Conservation (phyloP, 64 coral and sea anemone species). For the Platygyra sinensis region DNA sequence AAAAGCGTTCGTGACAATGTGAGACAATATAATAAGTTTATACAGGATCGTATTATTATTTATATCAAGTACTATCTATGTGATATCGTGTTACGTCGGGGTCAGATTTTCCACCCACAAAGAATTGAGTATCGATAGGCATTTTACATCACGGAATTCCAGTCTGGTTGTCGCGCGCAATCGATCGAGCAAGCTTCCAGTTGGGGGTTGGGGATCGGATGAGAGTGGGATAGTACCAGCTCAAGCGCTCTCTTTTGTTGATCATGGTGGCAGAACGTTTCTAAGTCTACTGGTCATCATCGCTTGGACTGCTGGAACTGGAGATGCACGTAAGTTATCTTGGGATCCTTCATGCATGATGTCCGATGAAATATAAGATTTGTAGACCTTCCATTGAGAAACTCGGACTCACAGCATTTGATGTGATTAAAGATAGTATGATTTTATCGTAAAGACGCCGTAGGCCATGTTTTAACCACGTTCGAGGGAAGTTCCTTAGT, state of each 20-base stretch:
- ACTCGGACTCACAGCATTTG: neutral
- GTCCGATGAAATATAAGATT: neutral
- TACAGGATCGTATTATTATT: no score
- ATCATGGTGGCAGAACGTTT: neutral
- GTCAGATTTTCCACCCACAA: slow-evolving; percentile 22
- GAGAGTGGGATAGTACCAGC: neutral
- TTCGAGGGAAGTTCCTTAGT: neutral
- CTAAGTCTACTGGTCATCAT: neutral
- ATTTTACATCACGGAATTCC: neutral
- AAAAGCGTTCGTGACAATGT: no score
- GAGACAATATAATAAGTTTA: no score
- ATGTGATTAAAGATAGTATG: neutral
- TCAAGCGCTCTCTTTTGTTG: neutral
- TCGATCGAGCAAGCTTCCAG: neutral
- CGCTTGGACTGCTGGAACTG: neutral
- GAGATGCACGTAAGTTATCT: slow-evolving; percentile 16
- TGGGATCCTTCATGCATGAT: no score
- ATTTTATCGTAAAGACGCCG: neutral
- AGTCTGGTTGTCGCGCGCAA: neutral
- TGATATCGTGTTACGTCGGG: slow-evolving; percentile 1
- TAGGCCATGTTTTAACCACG: neutral
- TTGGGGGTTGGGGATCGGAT: no score
- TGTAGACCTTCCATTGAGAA: neutral
- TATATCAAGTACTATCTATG: neutral
- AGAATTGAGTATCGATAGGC: neutral